Base-by-base conservation (phyloP, 2,888 invertebrate genomes). In the Drosophila meridiana region DNA sequence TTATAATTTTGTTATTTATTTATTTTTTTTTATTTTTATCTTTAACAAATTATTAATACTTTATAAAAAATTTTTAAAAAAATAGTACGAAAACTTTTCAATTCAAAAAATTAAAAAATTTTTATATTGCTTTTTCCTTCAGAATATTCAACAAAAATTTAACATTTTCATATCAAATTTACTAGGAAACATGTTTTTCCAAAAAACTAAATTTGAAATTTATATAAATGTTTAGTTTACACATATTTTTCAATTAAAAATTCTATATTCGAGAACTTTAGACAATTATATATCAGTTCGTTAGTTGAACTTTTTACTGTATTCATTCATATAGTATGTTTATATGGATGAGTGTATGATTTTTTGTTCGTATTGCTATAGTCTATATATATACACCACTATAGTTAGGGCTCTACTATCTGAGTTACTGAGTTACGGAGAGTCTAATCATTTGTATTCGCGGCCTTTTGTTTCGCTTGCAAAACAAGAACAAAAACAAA, bases 381-480 rank as follows among this genome's bases (percentile, higher is more conserved):
- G 20, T 20, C 20, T 20, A 20, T 20, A 20, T 20, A 20, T 56
- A 11, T 43, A 38, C 5, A 14, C 20, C 38, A 43, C 36, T 71
- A 36, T 62, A 66, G 34, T 43, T 48, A 1, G 13, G 32, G 5
- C 50, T 30, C 20, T 40, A 43, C n/a, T 53, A 47, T 50, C 42
- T 30, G 61, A 65, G 20, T 20, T 20, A 20, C 20, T 20, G 80
- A 63, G 57, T 63, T 65, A 40, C 50, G 20, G 20, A 20, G 20
- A 20, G 26, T 76, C 59, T 77, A 81, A 78, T 81, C 78, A 62
- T 47, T 45, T 8, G 6, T n/a, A 9, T 20, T 45, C 11, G 45
- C 13, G 36, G 43, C 57, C 59, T 65, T 69, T 56, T 52, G 63
- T 57, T 58, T 62, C 55, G 65, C 50, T 77, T 57, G 56, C 45